phyloP scores from a whole-genome alignment of 1,140 invertebrate species.

The Schmidtea mediterranea region DNA sequence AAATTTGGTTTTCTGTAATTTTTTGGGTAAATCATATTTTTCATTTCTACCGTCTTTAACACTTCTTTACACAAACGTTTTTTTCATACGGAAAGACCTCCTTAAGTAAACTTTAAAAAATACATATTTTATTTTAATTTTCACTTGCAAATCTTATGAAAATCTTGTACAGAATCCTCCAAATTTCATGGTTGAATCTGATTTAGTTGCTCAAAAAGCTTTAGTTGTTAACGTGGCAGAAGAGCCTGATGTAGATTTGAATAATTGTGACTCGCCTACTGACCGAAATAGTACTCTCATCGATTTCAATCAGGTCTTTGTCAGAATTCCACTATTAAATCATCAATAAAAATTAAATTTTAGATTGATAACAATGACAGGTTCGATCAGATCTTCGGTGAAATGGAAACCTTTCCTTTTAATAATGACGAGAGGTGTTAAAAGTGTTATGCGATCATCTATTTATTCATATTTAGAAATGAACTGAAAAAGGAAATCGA shows the following conservation, averaged over 20 bases:
- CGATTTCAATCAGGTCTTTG: slow-evolving; percentile 8
- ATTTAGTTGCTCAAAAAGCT: slow-evolving; percentile 65
- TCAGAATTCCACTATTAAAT: no score
- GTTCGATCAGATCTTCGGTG: no score
- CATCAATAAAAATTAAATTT: no score
- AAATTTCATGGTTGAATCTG: slow-evolving; percentile 71
- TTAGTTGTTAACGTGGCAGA: slow-evolving; percentile 62
- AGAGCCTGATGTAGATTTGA: slow-evolving; percentile 32
- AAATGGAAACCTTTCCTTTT: slow-evolving; percentile 4
- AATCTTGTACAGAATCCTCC: slow-evolving; percentile 76
- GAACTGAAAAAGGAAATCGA: slow-evolving; percentile 47
- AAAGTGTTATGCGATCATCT: neutral
- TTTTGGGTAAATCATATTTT: no score
- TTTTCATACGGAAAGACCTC: no score
- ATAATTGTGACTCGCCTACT: slow-evolving; percentile 12
- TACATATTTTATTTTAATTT: no score
- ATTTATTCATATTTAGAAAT: slow-evolving; percentile 32
- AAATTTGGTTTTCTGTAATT: no score
- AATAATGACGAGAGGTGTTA: slow-evolving; percentile 18
- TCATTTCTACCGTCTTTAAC: no score
- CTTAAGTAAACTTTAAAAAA: no score
- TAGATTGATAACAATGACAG: no score
- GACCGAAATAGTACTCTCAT: slow-evolving; percentile 12
- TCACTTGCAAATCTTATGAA: no score
- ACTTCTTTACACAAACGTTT: no score